Evolutionary conservation across 2,113 vertebrate genomes (phyloP), one percentile per base, ranked within the genome.

Genomic region (Sinocyclocheilus grahami): DNA sequence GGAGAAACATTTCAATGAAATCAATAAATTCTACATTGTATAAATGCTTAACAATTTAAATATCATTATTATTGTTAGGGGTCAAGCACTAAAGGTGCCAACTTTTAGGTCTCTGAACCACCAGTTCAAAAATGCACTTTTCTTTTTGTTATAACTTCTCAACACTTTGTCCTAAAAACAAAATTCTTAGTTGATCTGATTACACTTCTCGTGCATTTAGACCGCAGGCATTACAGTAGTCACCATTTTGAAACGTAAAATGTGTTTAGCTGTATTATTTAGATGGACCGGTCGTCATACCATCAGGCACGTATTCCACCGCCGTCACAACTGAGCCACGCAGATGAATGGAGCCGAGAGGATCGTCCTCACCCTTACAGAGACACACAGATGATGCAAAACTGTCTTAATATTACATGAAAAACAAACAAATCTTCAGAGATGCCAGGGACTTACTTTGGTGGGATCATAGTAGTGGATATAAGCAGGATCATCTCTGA

Each of bases 381-480:
- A 80, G 24, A 83, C 5, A 37, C 37, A 79, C 24, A 72, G 16
- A 48, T 74, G 63, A 9, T 55, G n/a, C n/a, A n/a, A n/a, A n/a
- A n/a, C n/a, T n/a, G 7, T 12, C 9, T 18, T n/a, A 60, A 37
- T 62, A 22, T 3, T 71, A 3, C 39, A 42, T 30, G n/a, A 72
- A 11, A 27, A 16, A 18, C 20, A 14, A 69, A 33, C 11, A 13
- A 1, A 13, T 63, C 55, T 60, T 22, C 16, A 60, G n/a, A 62
- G 0, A 22, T 58, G 7, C 20, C 30, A 83, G 3, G 33, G 27
- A 4, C 60, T 62, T 89, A 95, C 98, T 95, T 96, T 97, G 46
- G 98, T 93, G 39, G 97, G 97, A 84, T 99, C 98, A 11, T 97
- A 99, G 90, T 99, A 99, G 89, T 99, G 98, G 83, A 99, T 91